Evolutionary conservation across 2,797 vertebrate genomes (phyloP).

Genomic region (Sebastes hubbsi): DNA sequence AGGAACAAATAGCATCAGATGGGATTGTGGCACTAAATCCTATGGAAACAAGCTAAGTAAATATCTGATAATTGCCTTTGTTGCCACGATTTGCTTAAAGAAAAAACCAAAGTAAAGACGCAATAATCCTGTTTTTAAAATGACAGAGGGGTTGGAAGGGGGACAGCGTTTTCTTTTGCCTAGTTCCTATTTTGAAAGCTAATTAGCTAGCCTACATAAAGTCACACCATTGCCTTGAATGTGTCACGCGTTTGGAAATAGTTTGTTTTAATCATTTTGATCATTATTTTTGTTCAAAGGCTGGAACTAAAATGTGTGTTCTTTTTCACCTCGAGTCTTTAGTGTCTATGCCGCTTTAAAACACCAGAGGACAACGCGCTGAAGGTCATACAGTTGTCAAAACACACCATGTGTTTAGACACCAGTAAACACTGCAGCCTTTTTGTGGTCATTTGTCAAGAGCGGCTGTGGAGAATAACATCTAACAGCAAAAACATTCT

Average conservation of each 20-base stretch:
- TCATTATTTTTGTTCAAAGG: conserved; percentile 69
- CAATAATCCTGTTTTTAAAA: not conserved
- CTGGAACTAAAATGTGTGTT: conserved; percentile 51
- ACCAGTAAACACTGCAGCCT: conserved; percentile 36
- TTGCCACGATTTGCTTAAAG: not conserved
- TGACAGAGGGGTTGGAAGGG: not conserved
- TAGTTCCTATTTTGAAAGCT: conserved; percentile 45
- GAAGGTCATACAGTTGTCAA: conserved; percentile 59
- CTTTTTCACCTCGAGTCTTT: conserved; percentile 25
- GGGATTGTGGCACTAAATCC: conserved; percentile 16
- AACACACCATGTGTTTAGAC: conserved; percentile 40
- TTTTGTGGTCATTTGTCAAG: conserved; percentile 60
- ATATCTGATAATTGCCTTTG: conserved; percentile 28
- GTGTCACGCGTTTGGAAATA: conserved; percentile 42
- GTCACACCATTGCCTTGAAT: conserved; percentile 35
- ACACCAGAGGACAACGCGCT: conserved; percentile 36
- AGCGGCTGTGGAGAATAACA: conserved; percentile 40
- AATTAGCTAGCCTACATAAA: conserved; percentile 52
- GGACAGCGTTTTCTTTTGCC: conserved; percentile 42
- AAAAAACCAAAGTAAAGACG: not conserved
- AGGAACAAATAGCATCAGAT: conserved; percentile 21
- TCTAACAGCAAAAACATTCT: conserved; percentile 43
- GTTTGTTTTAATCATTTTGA: conserved; percentile 35
- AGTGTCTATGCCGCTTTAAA: conserved; percentile 22
- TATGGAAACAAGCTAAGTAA: conserved; percentile 24